Conservation (phyloP, 1,140 invertebrate species). For the Zaprionus gabonicus region DNA sequence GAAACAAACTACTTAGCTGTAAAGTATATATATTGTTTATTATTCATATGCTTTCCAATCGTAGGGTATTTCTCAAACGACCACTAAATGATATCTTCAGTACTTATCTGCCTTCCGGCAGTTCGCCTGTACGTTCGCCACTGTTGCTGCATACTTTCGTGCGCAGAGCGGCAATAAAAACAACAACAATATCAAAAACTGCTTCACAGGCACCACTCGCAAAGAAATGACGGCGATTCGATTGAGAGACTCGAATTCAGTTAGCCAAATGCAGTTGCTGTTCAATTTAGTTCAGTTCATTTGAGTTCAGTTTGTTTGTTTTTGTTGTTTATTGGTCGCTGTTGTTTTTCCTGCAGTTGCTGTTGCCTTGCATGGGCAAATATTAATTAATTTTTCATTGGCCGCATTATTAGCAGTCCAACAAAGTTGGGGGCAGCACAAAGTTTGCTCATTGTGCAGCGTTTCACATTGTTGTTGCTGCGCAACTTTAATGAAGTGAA, state of each 20-base stretch:
- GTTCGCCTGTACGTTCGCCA: background rate
- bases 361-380: conserved; percentile 33
- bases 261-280: conserved; percentile 10
- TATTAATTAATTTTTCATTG: conserved; percentile 62
- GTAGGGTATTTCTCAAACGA: conserved; percentile 11
- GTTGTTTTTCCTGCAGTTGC: background rate
- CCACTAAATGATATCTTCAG: background rate
- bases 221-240: conserved; percentile 13
- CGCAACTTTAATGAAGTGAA: conserved; percentile 64
- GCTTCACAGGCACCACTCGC: background rate
- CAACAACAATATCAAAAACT: conserved; percentile 2
- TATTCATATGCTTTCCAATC: too few species aligned
- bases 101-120: background rate
- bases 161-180: conserved; percentile 15
- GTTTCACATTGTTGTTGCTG: conserved; percentile 14
- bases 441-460: conserved; percentile 31
- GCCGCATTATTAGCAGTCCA: conserved; percentile 45
- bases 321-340: conserved; percentile 9
- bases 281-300: background rate
- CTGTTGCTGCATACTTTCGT: conserved; percentile 46
- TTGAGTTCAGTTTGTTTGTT: background rate
- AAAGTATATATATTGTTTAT: too few species aligned
- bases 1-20: too few species aligned
- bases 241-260: conserved; percentile 34
- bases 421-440: conserved; percentile 28